Evolutionary conservation across 2,113 vertebrate genomes (phyloP), one percentile per base, ranked within the genome.

Genomic region (Halichoeres trimaculatus): DNA sequence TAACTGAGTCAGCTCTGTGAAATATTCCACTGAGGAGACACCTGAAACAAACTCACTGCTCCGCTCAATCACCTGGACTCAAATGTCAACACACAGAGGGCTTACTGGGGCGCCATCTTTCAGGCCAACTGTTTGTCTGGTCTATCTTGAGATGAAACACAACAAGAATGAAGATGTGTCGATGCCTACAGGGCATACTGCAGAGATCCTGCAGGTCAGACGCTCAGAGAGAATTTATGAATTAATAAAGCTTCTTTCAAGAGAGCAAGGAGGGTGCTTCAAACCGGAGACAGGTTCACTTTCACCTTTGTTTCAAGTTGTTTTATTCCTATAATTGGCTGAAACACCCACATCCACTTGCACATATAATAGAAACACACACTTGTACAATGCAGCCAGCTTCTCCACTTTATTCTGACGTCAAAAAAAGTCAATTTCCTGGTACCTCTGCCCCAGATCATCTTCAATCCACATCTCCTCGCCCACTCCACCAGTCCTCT

Each of bases 361-460:
- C 13, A 50, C 63, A 40, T 1, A 0, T 16, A 43, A 43, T 3
- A 35, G 20, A 68, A 34, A 51, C 34, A 38, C 51, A 55, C 52
- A 59, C 53, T 30, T 30, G 14, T 30, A 50, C 53, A 51, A 61
- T 45, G 43, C 61, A 71, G 36, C 22, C 35, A 3, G 38, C 55
- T 16, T 51, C 22, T 56, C 19, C 14, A 34, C 62, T 35, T 63
- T 20, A 64, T 66, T 84, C 65, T 78, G 76, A 87, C 51, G 56
- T 78, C 72, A 77, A 45, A 76, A n/a, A 30, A 83, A 84, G 75
- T 59, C 57, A 23, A 82, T 80, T 85, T 88, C 73, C 76, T 75
- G 56, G 34, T 54, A 38, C 52, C 22, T 8, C 3, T 55, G 68
- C 52, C 50, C 67, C 0, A 60, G 52, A 86, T 61, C 66, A 76